Conservation (phyloP, 2,888 invertebrate species). For the Volucella zonaria region DNA sequence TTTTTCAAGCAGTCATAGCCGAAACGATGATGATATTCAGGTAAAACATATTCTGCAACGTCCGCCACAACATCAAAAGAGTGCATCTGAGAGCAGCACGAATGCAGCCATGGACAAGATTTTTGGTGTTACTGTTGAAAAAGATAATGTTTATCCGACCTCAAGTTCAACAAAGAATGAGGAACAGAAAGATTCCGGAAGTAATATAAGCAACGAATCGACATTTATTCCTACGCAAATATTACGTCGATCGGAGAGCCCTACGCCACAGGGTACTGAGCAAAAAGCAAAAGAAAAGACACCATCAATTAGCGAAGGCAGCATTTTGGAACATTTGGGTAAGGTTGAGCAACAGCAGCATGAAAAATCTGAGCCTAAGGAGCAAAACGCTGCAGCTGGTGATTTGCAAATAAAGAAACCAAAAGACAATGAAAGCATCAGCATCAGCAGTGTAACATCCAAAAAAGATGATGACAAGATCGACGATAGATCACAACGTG, state of each 20-base stretch:
- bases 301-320: conserved; percentile 26
- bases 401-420: conserved; percentile 63
- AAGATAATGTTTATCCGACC: conserved; percentile 53
- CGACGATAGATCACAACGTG: conserved; percentile 71
- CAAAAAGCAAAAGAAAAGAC: conserved; percentile 52
- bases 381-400: conserved; percentile 8
- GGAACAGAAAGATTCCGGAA: conserved; percentile 41
- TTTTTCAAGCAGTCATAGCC: conserved; percentile 80
- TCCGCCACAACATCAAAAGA: conserved; percentile 79
- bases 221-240: conserved; percentile 81
- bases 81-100: conserved; percentile 76
- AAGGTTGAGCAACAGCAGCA: conserved; percentile 74
- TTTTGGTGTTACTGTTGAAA: conserved; percentile 49
- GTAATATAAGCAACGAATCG: conserved; percentile 46
- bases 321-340: conserved; percentile 43
- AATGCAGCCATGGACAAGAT: conserved; percentile 71
- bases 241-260: conserved; percentile 79
- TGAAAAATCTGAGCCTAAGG: conserved; percentile 60
- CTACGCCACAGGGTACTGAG: conserved; percentile 45
- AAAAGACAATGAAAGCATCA: conserved; percentile 68
- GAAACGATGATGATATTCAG: conserved; percentile 80
- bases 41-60: conserved; percentile 82
- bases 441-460: conserved; percentile 44
- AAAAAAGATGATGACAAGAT: conserved; percentile 60
- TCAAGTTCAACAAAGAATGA: conserved; percentile 55